Conservation (phyloP, 2,113 vertebrate species). For the Mormyrus iriodes region DNA sequence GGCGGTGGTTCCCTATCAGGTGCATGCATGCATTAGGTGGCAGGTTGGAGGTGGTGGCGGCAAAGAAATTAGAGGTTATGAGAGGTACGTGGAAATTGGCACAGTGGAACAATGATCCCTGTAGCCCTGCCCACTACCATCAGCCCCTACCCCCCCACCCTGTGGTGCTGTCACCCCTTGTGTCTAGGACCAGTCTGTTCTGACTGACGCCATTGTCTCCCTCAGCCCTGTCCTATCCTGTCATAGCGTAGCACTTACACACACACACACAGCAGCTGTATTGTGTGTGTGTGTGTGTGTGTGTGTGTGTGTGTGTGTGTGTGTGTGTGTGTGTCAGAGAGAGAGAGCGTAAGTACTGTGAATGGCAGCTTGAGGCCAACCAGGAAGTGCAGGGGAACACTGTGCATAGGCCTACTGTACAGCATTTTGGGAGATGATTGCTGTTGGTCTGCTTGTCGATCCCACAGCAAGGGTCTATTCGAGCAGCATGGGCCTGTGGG, state of each 20-base stretch:
- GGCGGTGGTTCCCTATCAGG: neutral
- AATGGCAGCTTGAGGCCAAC: neutral
- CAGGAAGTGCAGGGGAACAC: neutral
- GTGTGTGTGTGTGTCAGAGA: conserved; percentile 22
- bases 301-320: conserved; percentile 45
- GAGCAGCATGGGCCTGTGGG: neutral
- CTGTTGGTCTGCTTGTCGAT: neutral
- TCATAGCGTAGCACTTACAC: neutral
- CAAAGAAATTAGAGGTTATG: neutral
- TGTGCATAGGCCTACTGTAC: neutral
- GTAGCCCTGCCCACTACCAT: neutral
- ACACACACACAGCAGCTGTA: conserved; percentile 36
- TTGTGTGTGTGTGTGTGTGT: conserved; percentile 52
- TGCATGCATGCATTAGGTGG: neutral
- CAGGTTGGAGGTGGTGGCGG: neutral
- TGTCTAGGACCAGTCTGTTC: conserved; percentile 35
- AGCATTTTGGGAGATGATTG: neutral
- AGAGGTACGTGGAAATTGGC: neutral
- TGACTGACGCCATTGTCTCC: conserved; percentile 63
- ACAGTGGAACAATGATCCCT: neutral
- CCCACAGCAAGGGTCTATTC: neutral
- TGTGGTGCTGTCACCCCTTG: conserved; percentile 12
- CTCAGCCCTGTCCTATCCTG: neutral
- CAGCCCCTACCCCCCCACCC: neutral
- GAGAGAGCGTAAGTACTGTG: neutral